These are phyloP conservation scores for Colletes gigas DNA, from an alignment of 1,140 invertebrate genomes.

Conservation along the genomic window DNA sequence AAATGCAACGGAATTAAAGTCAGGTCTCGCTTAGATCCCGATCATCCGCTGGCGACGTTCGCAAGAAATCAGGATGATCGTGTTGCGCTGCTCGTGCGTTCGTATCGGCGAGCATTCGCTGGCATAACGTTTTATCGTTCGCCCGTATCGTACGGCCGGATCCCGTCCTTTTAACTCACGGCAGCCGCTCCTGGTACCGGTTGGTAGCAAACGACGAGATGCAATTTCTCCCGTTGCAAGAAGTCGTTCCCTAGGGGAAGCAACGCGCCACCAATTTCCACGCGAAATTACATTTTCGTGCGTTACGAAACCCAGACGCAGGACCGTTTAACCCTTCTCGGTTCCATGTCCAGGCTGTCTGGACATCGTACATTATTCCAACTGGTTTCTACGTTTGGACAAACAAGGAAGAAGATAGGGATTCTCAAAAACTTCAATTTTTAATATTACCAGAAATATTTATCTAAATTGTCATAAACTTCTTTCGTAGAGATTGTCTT, in stretches of 20 bases:
- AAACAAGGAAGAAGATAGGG: no score
- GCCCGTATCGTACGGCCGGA: conserved; percentile 16
- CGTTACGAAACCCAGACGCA: neutral
- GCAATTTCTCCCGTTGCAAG: conserved; percentile 13
- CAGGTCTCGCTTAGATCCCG: no score
- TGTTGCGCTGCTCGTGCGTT: conserved; percentile 9
- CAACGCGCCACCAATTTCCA: neutral
- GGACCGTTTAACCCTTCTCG: neutral
- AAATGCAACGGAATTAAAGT: neutral
- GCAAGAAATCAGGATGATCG: conserved; percentile 25
- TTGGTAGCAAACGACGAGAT: neutral
- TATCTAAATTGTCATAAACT: no score
- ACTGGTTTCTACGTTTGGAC: no score
- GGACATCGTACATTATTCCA: no score
- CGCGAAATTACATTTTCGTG: neutral
- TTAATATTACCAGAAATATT: no score
- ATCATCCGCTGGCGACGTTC: neutral
- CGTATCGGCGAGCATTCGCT: conserved; percentile 20
- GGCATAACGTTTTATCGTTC: conserved; percentile 56
- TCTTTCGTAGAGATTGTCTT: no score
- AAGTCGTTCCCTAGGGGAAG: neutral
- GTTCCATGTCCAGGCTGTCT: no score
- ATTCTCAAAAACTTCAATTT: no score
- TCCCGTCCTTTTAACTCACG: conserved; percentile 10
- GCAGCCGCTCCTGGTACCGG: conserved; percentile 19